Base-by-base conservation (phyloP, 2,797 vertebrate species). In the Ctenosaura bakeri region DNA sequence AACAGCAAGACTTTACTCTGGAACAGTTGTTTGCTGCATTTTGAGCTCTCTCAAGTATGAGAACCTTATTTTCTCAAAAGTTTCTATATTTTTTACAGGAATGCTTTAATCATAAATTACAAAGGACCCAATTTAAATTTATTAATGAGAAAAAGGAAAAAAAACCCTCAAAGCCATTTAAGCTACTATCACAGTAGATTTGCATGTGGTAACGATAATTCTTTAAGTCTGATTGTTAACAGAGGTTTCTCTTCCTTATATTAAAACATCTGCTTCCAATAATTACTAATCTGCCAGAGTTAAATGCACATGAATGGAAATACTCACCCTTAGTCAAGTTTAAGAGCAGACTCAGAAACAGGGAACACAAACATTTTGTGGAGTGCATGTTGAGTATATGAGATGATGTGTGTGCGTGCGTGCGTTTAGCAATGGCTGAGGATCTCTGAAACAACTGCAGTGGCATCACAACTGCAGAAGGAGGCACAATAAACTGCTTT, bases 1-100 rank as follows among this genome's bases (percentile, higher is more conserved):
- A n/a, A n/a, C 82, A 90, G 84, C 84, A 79, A 86, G 24, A 59
- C 59, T 69, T 73, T 83, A 22, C 46, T 76, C 64, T 69, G 50
- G 6, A 12, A 46, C 20, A 69, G 78, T 66, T 71, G 86, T 91
- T 52, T 35, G 64, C 9, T 83, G 35, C 42, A 32, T 71, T 24
- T 26, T 2, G 66, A 26, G 6, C 29, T 69, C 8, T 69, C 26
- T 6, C 6, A 69, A 26, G 22, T 24, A 0, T 69, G 66, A 26
- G 20, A 69, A 29, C 7, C 29, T 29, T 24, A 29, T 29, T 8
- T 69, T 69, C 26, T 29, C 66, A 69, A 66, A 22, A 46, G 54
- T 56, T 13, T 56, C 10, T 56, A 13, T 56, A 56, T 56, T 56
- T 14, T 56, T 14, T 3, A 56, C 89, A n/a, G 42, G 42, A 46